Conservation (phyloP, 2,888 invertebrate species). For the Sepioteuthis lessoniana region DNA sequence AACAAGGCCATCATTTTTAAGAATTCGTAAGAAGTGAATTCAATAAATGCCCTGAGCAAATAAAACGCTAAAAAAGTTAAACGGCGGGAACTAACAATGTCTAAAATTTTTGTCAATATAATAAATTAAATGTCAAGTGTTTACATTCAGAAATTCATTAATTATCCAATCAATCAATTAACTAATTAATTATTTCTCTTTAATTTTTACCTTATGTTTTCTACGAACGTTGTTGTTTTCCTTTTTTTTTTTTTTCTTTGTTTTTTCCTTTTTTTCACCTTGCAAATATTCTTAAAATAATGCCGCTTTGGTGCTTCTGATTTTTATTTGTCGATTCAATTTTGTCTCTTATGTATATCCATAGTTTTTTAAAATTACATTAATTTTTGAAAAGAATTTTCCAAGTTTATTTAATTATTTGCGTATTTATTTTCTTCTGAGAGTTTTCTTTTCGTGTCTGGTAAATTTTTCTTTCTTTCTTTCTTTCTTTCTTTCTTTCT, state of each 20-base stretch:
- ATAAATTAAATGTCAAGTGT: not conserved
- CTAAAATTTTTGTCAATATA: not conserved
- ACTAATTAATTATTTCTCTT: not conserved
- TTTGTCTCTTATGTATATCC: not conserved
- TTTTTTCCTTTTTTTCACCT: not conserved
- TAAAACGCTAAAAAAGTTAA: not conserved
- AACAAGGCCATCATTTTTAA: not conserved
- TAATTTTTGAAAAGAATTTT: too few species aligned
- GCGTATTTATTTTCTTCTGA: not conserved
- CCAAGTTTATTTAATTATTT: not conserved
- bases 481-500: not conserved
- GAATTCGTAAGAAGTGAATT: not conserved
- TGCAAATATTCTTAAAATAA: not conserved
- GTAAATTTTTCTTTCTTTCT: not conserved
- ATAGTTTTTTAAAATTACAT: not conserved
- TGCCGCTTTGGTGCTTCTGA: not conserved
- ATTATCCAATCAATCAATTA: not conserved
- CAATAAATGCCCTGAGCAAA: not conserved
- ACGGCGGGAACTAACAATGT: not conserved
- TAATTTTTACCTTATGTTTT: not conserved
- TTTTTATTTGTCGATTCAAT: not conserved
- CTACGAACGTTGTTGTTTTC: not conserved
- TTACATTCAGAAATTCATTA: slow-evolving; percentile 1
- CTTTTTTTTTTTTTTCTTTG: too few species aligned
- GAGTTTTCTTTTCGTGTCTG: too few species aligned